phyloP scores from a whole-genome alignment of 2,797 vertebrate genomes.

The Sciurus carolinensis region DNA sequence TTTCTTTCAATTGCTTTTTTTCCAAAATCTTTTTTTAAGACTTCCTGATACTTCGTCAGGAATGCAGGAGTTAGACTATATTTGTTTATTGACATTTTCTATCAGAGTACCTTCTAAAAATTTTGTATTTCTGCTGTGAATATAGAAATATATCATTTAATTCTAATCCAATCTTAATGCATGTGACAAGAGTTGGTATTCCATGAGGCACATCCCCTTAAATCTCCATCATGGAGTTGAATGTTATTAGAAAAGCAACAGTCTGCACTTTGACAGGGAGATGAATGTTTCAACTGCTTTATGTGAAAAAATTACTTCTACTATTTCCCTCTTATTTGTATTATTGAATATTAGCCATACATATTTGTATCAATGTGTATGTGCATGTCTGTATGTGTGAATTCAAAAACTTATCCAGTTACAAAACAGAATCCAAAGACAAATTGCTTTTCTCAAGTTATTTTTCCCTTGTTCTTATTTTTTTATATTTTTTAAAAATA shows the following conservation, averaged over 20 bases:
- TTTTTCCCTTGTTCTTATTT: background rate
- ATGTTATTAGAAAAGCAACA: background rate
- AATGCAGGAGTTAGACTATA: background rate
- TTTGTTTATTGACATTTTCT: constrained; percentile 26
- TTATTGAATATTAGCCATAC: background rate
- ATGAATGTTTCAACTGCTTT: background rate
- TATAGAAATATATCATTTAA: background rate
- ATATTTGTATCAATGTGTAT: background rate
- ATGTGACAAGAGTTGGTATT: background rate
- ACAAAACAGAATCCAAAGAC: background rate
- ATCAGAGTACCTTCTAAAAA: background rate
- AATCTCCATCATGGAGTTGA: background rate
- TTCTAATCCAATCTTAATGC: background rate
- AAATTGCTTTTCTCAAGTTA: background rate
- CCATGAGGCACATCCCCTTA: background rate
- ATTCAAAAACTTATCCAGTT: background rate
- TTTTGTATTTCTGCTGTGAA: background rate
- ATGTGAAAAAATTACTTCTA: background rate
- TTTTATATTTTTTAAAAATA: background rate
- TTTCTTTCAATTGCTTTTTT: constrained; percentile 32
- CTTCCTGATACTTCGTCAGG: background rate
- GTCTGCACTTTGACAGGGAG: background rate
- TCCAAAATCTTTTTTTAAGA: background rate
- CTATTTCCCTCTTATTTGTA: background rate
- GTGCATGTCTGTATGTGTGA: background rate